A percentile compares a stretch with the other conserved stretches of the same genome.
These are phyloP conservation scores for Apostichopus japonicus DNA, from an alignment of 35 echinoderm and acorn worm species.

Conservation along the genomic window DNA sequence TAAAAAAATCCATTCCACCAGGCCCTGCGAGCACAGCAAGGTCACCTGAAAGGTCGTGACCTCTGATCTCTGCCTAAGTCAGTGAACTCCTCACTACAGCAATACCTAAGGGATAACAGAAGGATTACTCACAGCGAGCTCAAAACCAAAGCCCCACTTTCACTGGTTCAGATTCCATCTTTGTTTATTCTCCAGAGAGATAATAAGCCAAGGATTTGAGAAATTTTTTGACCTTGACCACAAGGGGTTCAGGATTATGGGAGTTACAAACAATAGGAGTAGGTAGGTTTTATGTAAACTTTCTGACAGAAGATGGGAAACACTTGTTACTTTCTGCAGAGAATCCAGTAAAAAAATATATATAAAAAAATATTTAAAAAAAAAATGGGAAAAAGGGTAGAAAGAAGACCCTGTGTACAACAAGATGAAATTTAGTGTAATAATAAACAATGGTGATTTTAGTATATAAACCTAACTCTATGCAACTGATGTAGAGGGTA, in stretches of 20 bases:
- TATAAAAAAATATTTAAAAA: not conserved
- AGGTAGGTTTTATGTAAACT: slow-evolving; percentile 29
- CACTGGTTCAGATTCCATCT: slow-evolving; percentile 16
- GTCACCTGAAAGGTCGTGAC: not conserved
- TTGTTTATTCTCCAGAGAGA: slow-evolving; percentile 32
- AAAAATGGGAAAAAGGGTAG: too few species aligned
- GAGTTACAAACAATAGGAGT: slow-evolving; percentile 18
- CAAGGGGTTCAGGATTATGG: not conserved
- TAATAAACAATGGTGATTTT: too few species aligned
- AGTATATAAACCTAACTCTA: too few species aligned
- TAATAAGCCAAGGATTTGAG: slow-evolving; percentile 5
- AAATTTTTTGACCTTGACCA: slow-evolving; percentile 32
- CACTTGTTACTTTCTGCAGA: slow-evolving; percentile 5
- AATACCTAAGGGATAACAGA: slow-evolving; percentile 29
- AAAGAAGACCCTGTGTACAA: not conserved
- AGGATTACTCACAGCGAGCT: slow-evolving; percentile 34
- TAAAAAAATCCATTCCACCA: not conserved
- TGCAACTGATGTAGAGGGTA: too few species aligned
- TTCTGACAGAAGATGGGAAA: slow-evolving; percentile 24
- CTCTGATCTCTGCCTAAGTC: slow-evolving; percentile 11
- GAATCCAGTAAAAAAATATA: not conserved
- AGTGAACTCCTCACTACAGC: not conserved
- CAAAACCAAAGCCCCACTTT: slow-evolving; percentile 38
- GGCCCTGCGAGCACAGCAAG: not conserved
- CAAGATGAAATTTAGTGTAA: not conserved